A percentile compares a stretch with the other conserved stretches of the same genome.
Conservation (phyloP, 2,797 vertebrate genomes). For the Falco novaeseelandiae region DNA sequence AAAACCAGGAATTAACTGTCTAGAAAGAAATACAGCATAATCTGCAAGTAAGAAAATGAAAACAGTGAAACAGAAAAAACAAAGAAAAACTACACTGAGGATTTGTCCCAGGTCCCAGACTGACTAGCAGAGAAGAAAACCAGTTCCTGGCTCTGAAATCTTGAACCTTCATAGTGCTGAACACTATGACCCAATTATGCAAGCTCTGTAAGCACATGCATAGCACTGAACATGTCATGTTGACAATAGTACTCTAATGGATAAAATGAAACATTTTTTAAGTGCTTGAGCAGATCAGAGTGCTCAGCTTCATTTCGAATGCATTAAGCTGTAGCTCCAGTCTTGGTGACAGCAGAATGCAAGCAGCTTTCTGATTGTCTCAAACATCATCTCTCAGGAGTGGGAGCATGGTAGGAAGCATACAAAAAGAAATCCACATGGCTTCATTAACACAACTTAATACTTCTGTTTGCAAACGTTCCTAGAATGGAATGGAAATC, state of each 20-base stretch:
- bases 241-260: background rate
- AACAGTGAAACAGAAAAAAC: background rate
- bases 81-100: background rate
- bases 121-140: background rate
- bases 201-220: background rate
- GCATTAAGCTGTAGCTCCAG: background rate
- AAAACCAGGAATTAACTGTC: background rate
- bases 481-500: conserved; percentile 75
- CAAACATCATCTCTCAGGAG: background rate
- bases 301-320: background rate
- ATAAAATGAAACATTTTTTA: background rate
- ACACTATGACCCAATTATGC: background rate
- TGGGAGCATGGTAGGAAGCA: background rate
- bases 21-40: background rate
- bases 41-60: background rate
- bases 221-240: background rate
- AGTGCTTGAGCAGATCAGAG: background rate
- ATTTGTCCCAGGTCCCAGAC: background rate
- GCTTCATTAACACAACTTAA: background rate
- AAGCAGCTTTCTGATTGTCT: background rate
- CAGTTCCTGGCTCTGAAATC: background rate
- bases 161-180: background rate
- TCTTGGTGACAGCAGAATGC: background rate
- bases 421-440: background rate
- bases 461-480: background rate